Evolutionary conservation across 2,113 vertebrate species (phyloP), one percentile per base, ranked within the genome.

Genomic region (Pseudorasbora parva): DNA sequence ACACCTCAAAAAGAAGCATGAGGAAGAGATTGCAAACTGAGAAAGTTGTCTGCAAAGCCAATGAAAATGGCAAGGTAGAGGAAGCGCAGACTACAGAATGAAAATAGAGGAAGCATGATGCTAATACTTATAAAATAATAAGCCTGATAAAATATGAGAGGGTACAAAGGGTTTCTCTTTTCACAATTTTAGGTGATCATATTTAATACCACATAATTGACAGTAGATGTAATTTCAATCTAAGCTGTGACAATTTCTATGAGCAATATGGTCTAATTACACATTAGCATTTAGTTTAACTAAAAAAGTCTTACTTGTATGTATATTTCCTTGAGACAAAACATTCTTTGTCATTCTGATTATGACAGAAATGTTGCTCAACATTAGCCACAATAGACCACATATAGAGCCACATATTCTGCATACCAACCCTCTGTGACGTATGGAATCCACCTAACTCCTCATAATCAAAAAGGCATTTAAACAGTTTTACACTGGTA

Each of bases 361-460:
- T 82, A 84, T 87, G 75, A 89, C 51, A 85, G 83, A 92, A 41
- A 76, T 84, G 86, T 78, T 82, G 81, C 82, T 74, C 68, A 81
- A 78, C 57, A 66, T 14, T 60, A 79, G 74, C 60, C 57, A 60
- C 75, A 83, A 62, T 37, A 54, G 45, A 45, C 47, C 66, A n/a
- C n/a, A n/a, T n/a, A n/a, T n/a, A n/a, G n/a, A n/a, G n/a, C n/a
- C 71, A 41, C 86, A 91, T 93, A 66, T 77, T 87, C 89, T 43
- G 84, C 89, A 94, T 94, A 86, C 91, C 89, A 91, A 57, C 90
- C 87, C 86, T 85, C 15, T 85, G 86, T 78, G 59, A 85, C 49
- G 60, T 66, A 81, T 15, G 72, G 49, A 82, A 85, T 80, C 60
- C 78, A 51, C 60, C 41, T 19, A 64, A 82, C 82, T 86, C 87